phyloP scores from a whole-genome alignment of 2,113 vertebrate genomes.

The Tichodroma muraria region DNA sequence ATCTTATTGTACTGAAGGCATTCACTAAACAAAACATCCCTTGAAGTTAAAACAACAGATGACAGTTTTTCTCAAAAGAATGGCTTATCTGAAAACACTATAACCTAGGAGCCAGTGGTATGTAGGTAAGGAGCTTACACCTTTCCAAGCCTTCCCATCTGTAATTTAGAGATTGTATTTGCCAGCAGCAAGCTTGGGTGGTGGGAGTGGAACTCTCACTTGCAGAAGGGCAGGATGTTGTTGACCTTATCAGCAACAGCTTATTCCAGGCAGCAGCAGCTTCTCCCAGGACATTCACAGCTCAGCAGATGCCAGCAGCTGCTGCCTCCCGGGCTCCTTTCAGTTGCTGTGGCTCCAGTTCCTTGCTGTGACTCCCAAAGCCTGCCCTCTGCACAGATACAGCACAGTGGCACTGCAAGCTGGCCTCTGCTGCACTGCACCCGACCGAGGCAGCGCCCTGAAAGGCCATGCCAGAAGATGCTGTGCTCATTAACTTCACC shows the following conservation, averaged over 20 bases:
- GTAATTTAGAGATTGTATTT: background rate
- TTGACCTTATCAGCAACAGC: background rate
- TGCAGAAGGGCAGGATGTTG: background rate
- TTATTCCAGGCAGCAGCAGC: background rate
- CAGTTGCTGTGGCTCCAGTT: background rate
- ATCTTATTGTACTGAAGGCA: background rate
- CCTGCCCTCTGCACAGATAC: rapidly evolving
- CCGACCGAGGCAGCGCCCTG: background rate
- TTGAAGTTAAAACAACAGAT: conserved; percentile 2
- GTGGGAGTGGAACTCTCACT: background rate
- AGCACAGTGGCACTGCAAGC: background rate
- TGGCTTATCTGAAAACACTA: background rate
- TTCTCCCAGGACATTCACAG: background rate
- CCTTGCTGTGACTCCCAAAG: background rate
- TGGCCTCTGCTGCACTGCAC: background rate
- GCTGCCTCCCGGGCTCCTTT: background rate
- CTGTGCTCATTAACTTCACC: background rate
- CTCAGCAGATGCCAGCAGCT: background rate
- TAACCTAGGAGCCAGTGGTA: background rate
- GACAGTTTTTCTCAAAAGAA: background rate
- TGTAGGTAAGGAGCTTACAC: background rate
- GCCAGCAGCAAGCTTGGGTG: background rate
- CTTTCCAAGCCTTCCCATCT: background rate
- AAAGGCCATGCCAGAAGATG: background rate
- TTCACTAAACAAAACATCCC: conserved; percentile 12